A percentile compares a stretch with the other conserved stretches of the same genome.
Conservation (phyloP, 1,140 invertebrate genomes). For the Drosophila pruinosa region DNA sequence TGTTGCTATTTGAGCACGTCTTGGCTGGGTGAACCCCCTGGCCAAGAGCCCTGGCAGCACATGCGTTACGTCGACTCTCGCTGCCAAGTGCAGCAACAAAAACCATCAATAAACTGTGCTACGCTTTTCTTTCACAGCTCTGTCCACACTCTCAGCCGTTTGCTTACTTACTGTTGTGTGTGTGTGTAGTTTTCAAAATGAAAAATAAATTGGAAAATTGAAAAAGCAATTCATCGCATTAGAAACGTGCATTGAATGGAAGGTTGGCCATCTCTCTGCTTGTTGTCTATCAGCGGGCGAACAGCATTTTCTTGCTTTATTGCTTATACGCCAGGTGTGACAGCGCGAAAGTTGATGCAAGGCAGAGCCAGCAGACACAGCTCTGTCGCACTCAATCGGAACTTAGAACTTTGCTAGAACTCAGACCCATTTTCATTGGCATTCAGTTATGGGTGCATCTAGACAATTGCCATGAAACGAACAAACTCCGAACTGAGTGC, state of each 20-base stretch:
- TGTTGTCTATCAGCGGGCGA: constrained; percentile 25
- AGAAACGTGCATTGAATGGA: constrained; percentile 65
- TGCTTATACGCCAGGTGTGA: constrained; percentile 48
- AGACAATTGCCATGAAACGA: constrained; percentile 27
- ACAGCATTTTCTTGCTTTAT: constrained; percentile 19
- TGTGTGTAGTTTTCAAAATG: constrained; percentile 55
- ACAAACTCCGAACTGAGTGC: constrained; percentile 4
- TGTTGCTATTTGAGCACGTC: constrained; percentile 4
- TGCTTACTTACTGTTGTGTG: constrained; percentile 2
- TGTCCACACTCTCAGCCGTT: not conserved
- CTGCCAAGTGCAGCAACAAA: constrained; percentile 32
- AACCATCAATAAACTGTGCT: constrained; percentile 49
- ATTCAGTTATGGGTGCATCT: not conserved
- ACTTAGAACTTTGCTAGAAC: too few relatives aligned
- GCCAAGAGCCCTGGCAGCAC: not conserved
- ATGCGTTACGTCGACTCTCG: not conserved
- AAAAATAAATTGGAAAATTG: constrained; percentile 79
- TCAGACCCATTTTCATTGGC: too few relatives aligned
- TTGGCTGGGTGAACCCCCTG: not conserved
- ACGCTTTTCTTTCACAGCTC: constrained; percentile 18
- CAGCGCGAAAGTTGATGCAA: constrained; percentile 19
- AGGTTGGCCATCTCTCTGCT: constrained; percentile 6
- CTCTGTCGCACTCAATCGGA: not conserved
- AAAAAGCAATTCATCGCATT: constrained; percentile 78
- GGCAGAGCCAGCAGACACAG: not conserved